A percentile compares a stretch with the other conserved stretches of the same genome.
phyloP scores from a whole-genome alignment of 1,140 invertebrate genomes.

The Homarus americanus region DNA sequence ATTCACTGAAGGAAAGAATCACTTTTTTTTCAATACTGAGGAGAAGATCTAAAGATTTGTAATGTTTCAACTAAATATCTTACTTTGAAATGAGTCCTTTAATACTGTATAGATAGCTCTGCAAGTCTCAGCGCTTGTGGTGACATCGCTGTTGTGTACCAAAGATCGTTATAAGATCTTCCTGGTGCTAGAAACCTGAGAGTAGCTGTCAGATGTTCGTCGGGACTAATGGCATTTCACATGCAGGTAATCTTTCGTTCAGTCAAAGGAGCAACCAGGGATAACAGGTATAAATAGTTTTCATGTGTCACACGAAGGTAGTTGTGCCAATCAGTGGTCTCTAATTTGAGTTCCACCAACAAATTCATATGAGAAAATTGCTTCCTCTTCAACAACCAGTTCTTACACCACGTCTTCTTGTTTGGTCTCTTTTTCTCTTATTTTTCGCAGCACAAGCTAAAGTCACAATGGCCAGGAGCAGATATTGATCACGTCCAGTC shows the following conservation, averaged over 20 bases:
- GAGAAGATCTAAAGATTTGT: not conserved
- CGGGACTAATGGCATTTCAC: not conserved
- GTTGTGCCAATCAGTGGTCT: not conserved
- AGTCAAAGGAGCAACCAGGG: conserved; percentile 11
- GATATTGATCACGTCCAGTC: not conserved
- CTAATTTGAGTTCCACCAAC: not conserved
- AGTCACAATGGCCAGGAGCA: not conserved
- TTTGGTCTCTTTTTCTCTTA: not conserved
- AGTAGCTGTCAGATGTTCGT: not conserved
- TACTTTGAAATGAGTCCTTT: conserved; percentile 5
- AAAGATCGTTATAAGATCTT: not conserved
- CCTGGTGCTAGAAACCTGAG: not conserved
- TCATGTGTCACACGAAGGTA: conserved; percentile 21
- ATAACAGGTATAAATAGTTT: conserved; percentile 13
- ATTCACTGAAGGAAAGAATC: not conserved
- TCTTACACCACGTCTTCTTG: conserved; percentile 1
- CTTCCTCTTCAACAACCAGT: conserved; percentile 9
- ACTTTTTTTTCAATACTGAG: not conserved
- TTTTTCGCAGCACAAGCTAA: not conserved
- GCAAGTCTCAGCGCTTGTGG: not conserved
- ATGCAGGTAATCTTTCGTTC: conserved; percentile 21
- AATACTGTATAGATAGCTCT: not conserved
- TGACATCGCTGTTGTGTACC: conserved; percentile 12
- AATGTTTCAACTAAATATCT: conserved; percentile 18
- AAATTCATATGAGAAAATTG: conserved; percentile 11